phyloP scores from a whole-genome alignment of 2,888 invertebrate species.

The Cecidostiba fungosa region DNA sequence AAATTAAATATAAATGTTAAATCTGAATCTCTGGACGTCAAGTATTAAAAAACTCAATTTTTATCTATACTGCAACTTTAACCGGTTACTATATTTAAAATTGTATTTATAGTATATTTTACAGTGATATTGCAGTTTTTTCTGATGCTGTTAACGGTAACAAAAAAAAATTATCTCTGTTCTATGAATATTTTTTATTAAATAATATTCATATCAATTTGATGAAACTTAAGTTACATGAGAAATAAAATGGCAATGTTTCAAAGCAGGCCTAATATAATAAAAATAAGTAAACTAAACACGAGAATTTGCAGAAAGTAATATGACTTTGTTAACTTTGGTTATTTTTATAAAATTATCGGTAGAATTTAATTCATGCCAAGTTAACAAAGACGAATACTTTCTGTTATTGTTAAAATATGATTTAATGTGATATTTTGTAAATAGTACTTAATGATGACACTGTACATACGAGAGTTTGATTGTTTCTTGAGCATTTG shows the following conservation, averaged over 20 bases:
- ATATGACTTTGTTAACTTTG: constrained; percentile 55
- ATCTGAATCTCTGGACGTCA: background rate
- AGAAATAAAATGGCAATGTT: constrained; percentile 60
- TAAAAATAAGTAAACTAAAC: constrained; percentile 49
- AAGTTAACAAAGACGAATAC: constrained; percentile 37
- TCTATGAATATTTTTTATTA: background rate
- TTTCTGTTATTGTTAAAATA: constrained; percentile 43
- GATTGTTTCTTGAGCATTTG: constrained; percentile 42
- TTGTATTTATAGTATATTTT: background rate
- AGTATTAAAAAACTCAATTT: background rate
- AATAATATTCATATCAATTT: constrained; percentile 10
- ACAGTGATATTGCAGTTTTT: background rate
- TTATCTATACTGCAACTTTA: background rate
- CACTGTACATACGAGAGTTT: constrained; percentile 50
- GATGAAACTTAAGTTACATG: constrained; percentile 23
- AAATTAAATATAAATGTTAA: background rate
- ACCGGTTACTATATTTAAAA: background rate
- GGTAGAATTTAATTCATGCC: background rate
- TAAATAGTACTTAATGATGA: constrained; percentile 44
- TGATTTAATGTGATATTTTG: constrained; percentile 53
- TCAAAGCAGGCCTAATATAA: constrained; percentile 60
- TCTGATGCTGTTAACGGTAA: background rate
- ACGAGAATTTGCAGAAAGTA: constrained; percentile 41
- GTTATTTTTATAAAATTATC: constrained; percentile 40
- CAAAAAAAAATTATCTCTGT: background rate